These are phyloP conservation scores for Boulengeromyrus knoepffleri DNA, from an alignment of 2,113 vertebrate species.

Conservation along the genomic window DNA sequence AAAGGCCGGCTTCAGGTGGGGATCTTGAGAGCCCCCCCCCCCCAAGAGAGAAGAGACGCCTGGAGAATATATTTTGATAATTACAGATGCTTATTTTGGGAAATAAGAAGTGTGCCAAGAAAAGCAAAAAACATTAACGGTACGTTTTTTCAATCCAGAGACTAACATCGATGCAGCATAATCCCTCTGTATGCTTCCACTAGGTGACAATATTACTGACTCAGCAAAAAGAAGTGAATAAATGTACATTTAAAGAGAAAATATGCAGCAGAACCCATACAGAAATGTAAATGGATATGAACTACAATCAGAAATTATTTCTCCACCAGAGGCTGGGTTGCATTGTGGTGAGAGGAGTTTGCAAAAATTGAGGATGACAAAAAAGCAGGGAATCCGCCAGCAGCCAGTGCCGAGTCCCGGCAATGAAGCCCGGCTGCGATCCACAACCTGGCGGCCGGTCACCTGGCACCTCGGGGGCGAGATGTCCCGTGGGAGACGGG, in stretches of 20 bases:
- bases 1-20: background rate
- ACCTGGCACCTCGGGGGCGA: constrained; percentile 22
- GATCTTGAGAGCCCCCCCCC: too few relatives aligned
- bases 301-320: background rate
- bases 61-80: background rate
- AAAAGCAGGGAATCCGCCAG: background rate
- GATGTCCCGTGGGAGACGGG: constrained; percentile 39
- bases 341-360: background rate
- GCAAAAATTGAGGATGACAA: background rate
- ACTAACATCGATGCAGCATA: background rate
- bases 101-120: background rate
- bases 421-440: background rate
- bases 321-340: background rate
- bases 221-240: background rate
- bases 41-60: background rate
- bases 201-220: background rate
- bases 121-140: background rate
- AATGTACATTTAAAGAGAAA: background rate
- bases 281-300: background rate
- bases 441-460: background rate
- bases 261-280: background rate
- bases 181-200: background rate
- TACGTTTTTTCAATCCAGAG: background rate
- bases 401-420: background rate
- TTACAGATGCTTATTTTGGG: background rate